These are phyloP conservation scores for Chrysolina americana DNA, from an alignment of 2,888 invertebrate species.

Conservation along the genomic window DNA sequence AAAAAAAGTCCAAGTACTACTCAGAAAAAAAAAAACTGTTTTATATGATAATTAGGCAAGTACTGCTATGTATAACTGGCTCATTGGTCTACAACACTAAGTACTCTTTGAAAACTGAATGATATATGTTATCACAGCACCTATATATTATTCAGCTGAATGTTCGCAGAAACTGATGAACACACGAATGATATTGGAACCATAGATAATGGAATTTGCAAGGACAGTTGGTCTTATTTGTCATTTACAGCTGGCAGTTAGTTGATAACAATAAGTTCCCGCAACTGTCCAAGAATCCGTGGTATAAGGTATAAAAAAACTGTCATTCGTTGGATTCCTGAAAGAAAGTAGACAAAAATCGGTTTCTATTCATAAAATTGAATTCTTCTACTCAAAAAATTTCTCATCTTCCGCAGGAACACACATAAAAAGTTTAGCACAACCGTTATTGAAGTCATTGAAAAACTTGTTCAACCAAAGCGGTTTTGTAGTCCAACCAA, in stretches of 20 bases:
- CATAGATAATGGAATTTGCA: too few species aligned
- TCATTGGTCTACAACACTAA: background rate
- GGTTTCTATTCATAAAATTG: background rate
- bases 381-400: slow-evolving; percentile 34
- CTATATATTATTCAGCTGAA: background rate
- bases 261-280: too few species aligned
- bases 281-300: background rate
- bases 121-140: background rate
- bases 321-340: background rate
- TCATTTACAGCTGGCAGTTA: too few species aligned
- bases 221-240: too few species aligned
- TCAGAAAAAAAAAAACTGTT: background rate
- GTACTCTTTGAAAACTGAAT: background rate
- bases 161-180: too few species aligned
- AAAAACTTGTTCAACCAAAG: slow-evolving; percentile 79
- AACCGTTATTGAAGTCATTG: slow-evolving; percentile 79
- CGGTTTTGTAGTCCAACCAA: slow-evolving; percentile 80
- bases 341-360: background rate
- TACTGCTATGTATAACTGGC: background rate
- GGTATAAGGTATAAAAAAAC: background rate
- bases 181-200: too few species aligned
- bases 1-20: background rate
- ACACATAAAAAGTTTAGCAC: slow-evolving; percentile 87
- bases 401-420: slow-evolving; percentile 74
- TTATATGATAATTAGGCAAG: background rate